These are phyloP conservation scores for Latrodectus geometricus DNA, from an alignment of 1,140 invertebrate species.

Conservation along the genomic window DNA sequence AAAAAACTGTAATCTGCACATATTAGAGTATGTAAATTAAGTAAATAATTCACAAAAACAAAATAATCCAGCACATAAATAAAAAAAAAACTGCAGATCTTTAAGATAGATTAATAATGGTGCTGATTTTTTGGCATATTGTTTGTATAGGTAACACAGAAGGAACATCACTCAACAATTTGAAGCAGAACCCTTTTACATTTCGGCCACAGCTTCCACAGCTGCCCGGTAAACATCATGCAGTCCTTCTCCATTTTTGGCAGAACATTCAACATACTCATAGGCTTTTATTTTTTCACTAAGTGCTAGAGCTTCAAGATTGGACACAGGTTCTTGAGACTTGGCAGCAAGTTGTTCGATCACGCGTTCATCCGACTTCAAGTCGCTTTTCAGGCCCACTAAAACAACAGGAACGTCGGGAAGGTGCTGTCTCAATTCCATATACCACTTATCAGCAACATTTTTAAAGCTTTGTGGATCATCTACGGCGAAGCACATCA, in stretches of 20 bases:
- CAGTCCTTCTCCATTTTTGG: slow-evolving; percentile 9
- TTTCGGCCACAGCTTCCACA: background rate
- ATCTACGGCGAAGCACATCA: slow-evolving; percentile 36
- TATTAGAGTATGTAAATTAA: too few species aligned
- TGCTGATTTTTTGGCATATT: too few species aligned
- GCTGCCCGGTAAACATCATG: slow-evolving; percentile 22
- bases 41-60: too few species aligned
- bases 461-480: slow-evolving; percentile 3
- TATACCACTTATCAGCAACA: slow-evolving; percentile 11
- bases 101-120: too few species aligned
- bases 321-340: slow-evolving; percentile 71
- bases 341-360: slow-evolving; percentile 74
- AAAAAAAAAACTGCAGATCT: too few species aligned
- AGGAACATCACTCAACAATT: too few species aligned
- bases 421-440: slow-evolving; percentile 3
- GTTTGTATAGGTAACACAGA: too few species aligned
- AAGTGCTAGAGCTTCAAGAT: background rate
- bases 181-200: too few species aligned
- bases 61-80: too few species aligned
- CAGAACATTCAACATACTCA: slow-evolving; percentile 32
- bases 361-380: background rate
- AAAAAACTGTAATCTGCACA: too few species aligned
- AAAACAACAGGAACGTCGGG: slow-evolving; percentile 30
- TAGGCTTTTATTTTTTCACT: slow-evolving; percentile 21
- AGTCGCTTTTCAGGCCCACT: slow-evolving; percentile 30